Conservation (phyloP, 2,888 invertebrate genomes). For the Drosophila meridionalis region DNA sequence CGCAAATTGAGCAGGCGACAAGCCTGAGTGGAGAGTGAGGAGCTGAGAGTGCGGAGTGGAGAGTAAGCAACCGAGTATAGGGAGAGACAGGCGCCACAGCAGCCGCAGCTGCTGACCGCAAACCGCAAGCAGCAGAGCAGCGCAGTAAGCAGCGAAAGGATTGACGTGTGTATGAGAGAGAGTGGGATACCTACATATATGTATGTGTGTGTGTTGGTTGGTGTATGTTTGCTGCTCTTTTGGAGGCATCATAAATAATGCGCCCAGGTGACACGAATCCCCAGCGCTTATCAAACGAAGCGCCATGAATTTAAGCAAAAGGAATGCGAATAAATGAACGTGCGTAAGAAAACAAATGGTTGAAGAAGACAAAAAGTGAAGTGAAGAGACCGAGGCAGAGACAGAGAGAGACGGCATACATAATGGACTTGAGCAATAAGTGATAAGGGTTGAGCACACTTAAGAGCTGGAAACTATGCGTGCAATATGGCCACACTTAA, state of each 20-base stretch:
- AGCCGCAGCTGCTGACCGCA: constrained; percentile 57
- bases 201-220: background rate
- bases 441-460: constrained; percentile 12
- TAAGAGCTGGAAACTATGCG: constrained; percentile 5
- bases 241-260: constrained; percentile 70
- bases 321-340: constrained; percentile 38
- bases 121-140: constrained; percentile 53
- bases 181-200: background rate
- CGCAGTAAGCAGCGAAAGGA: constrained; percentile 65
- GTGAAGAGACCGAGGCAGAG: background rate
- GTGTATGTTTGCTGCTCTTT: constrained; percentile 22
- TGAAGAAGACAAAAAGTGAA: background rate
- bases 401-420: background rate
- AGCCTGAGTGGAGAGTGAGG: background rate
- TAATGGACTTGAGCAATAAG: constrained; percentile 51
- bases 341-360: constrained; percentile 14
- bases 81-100: constrained; percentile 45
- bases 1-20: constrained; percentile 21
- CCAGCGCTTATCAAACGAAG: constrained; percentile 55
- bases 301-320: constrained; percentile 44
- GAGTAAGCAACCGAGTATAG: constrained; percentile 3
- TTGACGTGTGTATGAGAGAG: constrained; percentile 38
- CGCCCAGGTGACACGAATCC: constrained; percentile 47
- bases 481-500: constrained; percentile 3
- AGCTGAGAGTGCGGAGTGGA: background rate